Percentiles rank a stretch among this genome's conserved stretches.
Conservation (phyloP, 2,888 invertebrate genomes). For the Meandrusa payeni region DNA sequence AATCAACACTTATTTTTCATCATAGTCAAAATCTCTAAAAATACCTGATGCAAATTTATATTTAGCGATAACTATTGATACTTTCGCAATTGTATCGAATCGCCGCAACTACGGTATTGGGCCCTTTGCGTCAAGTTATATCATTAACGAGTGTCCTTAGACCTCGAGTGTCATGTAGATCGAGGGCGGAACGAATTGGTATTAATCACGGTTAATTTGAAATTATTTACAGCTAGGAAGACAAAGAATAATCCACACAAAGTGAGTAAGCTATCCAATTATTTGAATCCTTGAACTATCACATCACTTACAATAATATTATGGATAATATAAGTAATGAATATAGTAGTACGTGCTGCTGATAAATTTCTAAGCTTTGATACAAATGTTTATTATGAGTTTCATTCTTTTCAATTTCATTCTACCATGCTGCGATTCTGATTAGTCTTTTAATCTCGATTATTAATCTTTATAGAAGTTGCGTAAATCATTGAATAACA, state of each 20-base stretch:
- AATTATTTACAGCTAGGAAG: conserved; percentile 12
- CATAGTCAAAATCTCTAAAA: no score
- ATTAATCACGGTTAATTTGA: conserved; percentile 21
- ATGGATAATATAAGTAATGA: no score
- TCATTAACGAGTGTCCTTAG: conserved; percentile 42
- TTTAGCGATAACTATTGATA: conserved; percentile 17
- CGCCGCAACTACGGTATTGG: conserved; percentile 46
- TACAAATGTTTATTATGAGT: no score
- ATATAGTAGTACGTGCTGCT: no score
- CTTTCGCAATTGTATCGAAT: conserved; percentile 60
- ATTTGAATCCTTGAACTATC: conserved; percentile 14
- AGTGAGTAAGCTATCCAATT: conserved; percentile 3
- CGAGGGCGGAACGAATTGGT: conserved; percentile 7
- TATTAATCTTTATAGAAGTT: conserved; percentile 13
- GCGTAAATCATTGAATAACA: conserved; percentile 7
- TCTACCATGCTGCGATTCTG: conserved; percentile 9
- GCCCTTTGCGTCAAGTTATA: conserved; percentile 46
- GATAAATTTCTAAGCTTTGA: no score
- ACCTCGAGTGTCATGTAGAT: conserved; percentile 26
- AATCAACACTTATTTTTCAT: no score
- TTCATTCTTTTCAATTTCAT: not conserved
- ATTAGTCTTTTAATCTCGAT: conserved; percentile 16
- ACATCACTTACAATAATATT: not conserved
- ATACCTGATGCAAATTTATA: not conserved
- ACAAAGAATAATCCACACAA: conserved; percentile 3